Evolutionary conservation across 1,140 invertebrate species (phyloP), one percentile per base, ranked within the genome.

Genomic region (Tetramorium simillimum): DNA sequence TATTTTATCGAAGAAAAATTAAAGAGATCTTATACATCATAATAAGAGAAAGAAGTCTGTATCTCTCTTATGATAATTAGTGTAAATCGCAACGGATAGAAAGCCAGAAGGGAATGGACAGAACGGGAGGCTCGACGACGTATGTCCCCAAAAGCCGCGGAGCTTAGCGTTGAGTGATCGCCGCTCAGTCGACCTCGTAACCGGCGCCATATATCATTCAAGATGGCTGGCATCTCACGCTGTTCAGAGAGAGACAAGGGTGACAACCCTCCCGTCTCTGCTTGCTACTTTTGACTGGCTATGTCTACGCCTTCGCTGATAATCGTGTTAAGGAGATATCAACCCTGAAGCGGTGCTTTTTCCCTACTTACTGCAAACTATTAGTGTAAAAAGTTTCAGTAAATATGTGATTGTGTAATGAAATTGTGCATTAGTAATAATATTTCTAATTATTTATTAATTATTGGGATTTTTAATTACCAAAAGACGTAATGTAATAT

Each of bases 151-250:
- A 91, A 91, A 91, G 90, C 90, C 89, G 87, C 86, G 85, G 89
- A 91, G 90, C 89, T 91, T 84, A 91, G 85, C 90, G 89, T 91
- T 95, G 95, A 95, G 94, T 95, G 95, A 95, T 95, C 95, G 95
- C 95, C 94, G 95, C 93, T 93, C 91, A 93, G 94, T 94, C 95
- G 93, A 95, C 94, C 94, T 94, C 92, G 93, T 95, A 95, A 95
- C 95, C 94, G 94, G 94, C 93, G 95, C 95, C 95, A 95, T 95
- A 95, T 94, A 95, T 95, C 95, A 95, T 95, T 95, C 95, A 95
- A 95, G 93, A 95, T 95, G 95, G 95, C 95, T 95, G 94, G 92
- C 91, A 91, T 92, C 91, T 92, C 91, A 93, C 90, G 92, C 92
- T 90, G 88, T 84, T 91, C 82, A 82, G 91, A 89, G 89, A 93